Evolutionary conservation across 2,888 invertebrate species (phyloP), one percentile per base, ranked within the genome.

Genomic region (Leptinotarsa haldemani): DNA sequence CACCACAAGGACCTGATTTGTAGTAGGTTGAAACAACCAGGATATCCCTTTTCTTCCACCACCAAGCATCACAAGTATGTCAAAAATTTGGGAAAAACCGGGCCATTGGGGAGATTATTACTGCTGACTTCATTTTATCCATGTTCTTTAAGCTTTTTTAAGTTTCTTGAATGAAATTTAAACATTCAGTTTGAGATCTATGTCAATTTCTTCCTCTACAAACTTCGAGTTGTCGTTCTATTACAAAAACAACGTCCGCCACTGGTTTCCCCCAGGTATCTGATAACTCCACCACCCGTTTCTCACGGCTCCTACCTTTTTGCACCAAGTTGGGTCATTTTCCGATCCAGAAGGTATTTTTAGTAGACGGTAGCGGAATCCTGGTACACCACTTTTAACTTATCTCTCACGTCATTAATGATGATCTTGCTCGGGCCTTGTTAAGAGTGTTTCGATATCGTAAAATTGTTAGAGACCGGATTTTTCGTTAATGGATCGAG

Each of bases 361-460:
- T 83, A 83, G 81, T 82, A 81, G 84, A 82, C 85, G 80, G 86
- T 86, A 85, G 86, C 86, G 86, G 87, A 87, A 87, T 87, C 84
- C 83, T 80, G 82, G 85, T 86, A 87, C 87, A 87, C 82, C 82
- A 83, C 83, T 83, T 83, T 83, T 80, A 82, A 83, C 77, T 79
- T 80, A 80, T 80, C 78, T 77, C 68, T 80, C 75, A 80, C 82
- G 84, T 85, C 86, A 85, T 86, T 86, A 86, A 86, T 83, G 81
- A 84, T 80, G 84, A 85, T 84, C 85, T 85, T 82, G 84, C 83
- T 82, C 79, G 80, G 82, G 80, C 82, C 83, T 84, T 84, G 85
- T 86, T 85, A 84, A 80, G 82, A 72, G 81, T 82, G 84, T 82
- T 81, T 78, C 78, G 84, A 83, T 85, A 84, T 80, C 81, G 82